These are phyloP conservation scores for Monomorium pharaonis DNA, from an alignment of 1,140 invertebrate genomes.

Conservation along the genomic window DNA sequence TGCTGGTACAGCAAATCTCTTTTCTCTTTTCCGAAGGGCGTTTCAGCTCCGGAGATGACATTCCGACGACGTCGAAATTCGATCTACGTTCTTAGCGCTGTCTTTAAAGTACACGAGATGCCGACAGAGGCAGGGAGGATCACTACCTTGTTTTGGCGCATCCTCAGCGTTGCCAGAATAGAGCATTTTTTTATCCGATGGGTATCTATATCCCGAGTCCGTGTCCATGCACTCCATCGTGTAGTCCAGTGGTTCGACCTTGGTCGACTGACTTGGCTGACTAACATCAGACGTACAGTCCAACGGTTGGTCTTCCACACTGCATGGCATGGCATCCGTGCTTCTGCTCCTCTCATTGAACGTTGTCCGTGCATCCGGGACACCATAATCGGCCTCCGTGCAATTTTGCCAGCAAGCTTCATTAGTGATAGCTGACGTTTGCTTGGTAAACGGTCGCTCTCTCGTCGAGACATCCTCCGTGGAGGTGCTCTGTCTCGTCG, in stretches of 20 bases:
- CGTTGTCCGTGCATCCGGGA: slow-evolving; percentile 7
- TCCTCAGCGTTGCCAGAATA: slow-evolving; percentile 50
- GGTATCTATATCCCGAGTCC: slow-evolving; percentile 52
- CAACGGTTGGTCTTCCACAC: slow-evolving; percentile 68
- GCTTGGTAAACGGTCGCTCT: slow-evolving; percentile 1
- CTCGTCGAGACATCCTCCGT: not conserved
- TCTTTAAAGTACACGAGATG: slow-evolving; percentile 37
- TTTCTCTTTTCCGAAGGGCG: slow-evolving; percentile 46
- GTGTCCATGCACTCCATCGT: slow-evolving; percentile 65
- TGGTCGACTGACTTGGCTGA: slow-evolving; percentile 40
- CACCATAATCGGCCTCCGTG: slow-evolving; percentile 46
- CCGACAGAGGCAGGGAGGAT: not conserved
- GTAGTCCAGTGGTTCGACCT: slow-evolving; percentile 73
- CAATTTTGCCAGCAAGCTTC: slow-evolving; percentile 40
- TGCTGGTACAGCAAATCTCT: slow-evolving; percentile 44
- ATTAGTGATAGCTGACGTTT: slow-evolving; percentile 16
- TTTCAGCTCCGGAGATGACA: slow-evolving; percentile 50
- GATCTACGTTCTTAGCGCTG: slow-evolving; percentile 52
- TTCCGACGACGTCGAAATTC: slow-evolving; percentile 50
- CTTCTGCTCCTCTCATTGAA: slow-evolving; percentile 41
- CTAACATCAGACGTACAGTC: slow-evolving; percentile 73
- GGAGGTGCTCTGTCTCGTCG: slow-evolving; percentile 9
- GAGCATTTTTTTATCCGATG: slow-evolving; percentile 50
- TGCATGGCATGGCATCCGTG: slow-evolving; percentile 33
- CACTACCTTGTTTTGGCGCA: slow-evolving; percentile 66